These are phyloP conservation scores for Rostratula benghalensis DNA, from an alignment of 2,113 vertebrate genomes.

Conservation along the genomic window DNA sequence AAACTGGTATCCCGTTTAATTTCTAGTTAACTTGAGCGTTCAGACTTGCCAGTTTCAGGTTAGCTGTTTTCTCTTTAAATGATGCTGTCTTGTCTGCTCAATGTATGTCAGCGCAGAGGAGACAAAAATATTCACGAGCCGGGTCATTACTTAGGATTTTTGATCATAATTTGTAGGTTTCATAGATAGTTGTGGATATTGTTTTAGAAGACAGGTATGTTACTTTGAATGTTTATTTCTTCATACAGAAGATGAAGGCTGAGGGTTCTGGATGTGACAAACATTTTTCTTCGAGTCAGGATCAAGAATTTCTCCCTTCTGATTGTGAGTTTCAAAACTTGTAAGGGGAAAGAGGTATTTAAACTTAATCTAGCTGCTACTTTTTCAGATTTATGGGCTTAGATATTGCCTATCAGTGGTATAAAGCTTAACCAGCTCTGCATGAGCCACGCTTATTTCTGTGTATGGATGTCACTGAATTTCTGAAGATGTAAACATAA, in stretches of 20 bases:
- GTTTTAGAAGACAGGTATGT: neutral
- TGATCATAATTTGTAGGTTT: neutral
- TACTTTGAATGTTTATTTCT: neutral
- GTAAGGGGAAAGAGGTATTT: neutral
- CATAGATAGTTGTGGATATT: neutral
- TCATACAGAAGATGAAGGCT: slow-evolving; percentile 49
- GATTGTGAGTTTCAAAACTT: slow-evolving; percentile 57
- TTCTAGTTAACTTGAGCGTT: neutral
- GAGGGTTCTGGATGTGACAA: neutral
- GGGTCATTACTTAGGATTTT: neutral
- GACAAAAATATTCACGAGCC: neutral
- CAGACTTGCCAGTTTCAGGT: neutral
- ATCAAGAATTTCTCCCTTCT: neutral
- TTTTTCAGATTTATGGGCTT: neutral
- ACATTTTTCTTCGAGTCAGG: neutral
- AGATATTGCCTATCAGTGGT: neutral
- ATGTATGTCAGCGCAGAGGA: too few relatives aligned
- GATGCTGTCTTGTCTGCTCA: neutral
- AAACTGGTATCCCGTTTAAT: neutral
- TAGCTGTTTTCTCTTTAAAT: neutral
- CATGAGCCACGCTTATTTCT: neutral
- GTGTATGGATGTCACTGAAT: neutral
- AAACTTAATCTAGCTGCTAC: neutral
- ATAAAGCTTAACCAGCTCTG: neutral
- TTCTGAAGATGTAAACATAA: neutral